Percentiles rank a stretch among this genome's conserved stretches.
Evolutionary conservation across 2,888 invertebrate species (phyloP).

Genomic region (Hyposoter didymator): DNA sequence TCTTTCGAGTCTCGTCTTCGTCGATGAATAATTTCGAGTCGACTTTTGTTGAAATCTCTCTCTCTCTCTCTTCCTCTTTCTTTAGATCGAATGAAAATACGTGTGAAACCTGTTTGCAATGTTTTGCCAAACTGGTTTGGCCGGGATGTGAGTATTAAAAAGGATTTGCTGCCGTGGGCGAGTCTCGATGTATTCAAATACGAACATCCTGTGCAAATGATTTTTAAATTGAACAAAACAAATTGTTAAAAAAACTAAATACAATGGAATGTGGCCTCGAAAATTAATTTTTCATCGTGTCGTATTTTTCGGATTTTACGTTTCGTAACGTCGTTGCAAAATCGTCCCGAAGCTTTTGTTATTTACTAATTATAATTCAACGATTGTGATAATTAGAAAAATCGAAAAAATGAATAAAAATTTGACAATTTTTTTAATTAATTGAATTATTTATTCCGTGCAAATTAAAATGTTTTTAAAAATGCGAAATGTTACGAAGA

Average conservation of each 20-base stretch:
- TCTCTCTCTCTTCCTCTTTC: neutral
- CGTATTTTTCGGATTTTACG: conserved; percentile 2
- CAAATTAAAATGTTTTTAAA: neutral
- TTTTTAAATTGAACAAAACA: neutral
- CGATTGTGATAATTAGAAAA: neutral
- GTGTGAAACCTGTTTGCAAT: conserved; percentile 56
- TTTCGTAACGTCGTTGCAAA: neutral
- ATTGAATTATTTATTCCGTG: neutral
- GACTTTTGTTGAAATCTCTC: conserved; percentile 27
- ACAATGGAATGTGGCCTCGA: neutral
- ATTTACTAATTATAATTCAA: neutral
- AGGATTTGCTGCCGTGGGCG: conserved; percentile 55
- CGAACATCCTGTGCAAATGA: conserved; percentile 34
- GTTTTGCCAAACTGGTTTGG: conserved; percentile 63
- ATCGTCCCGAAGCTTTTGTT: neutral
- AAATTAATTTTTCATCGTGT: conserved; percentile 12
- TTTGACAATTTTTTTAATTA: neutral
- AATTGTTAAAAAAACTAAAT: neutral
- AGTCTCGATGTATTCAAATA: conserved; percentile 30
- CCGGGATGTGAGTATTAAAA: conserved; percentile 35
- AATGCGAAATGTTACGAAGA: neutral
- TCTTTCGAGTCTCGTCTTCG: conserved; percentile 14
- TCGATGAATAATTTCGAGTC: conserved; percentile 13
- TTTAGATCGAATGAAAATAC: conserved; percentile 31
- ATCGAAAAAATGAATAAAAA: neutral